Conservation (phyloP, 2,113 vertebrate species). For the Triplophysa siluroides region DNA sequence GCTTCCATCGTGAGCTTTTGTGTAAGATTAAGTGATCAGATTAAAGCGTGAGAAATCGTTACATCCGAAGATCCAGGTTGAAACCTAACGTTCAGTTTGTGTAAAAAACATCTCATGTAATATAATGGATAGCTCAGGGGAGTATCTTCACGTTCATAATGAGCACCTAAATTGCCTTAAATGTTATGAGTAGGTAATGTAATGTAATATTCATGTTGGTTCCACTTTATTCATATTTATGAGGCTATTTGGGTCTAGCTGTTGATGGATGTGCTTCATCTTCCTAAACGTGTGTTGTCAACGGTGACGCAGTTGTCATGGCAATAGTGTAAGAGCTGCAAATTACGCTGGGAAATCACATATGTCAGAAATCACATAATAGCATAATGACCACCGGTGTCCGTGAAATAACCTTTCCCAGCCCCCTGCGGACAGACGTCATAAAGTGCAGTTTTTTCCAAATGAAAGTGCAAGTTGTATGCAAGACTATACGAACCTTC, state of each 20-base stretch:
- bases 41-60: constrained; percentile 28
- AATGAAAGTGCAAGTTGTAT: constrained; percentile 1
- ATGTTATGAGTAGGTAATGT: constrained; percentile 35
- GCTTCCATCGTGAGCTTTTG: constrained; percentile 18
- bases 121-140: neutral
- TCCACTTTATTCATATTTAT: constrained; percentile 19
- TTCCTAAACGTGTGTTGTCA: constrained; percentile 25
- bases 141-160: constrained; percentile 10
- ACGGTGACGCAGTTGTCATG: constrained; percentile 40
- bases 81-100: neutral
- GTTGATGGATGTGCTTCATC: constrained; percentile 16
- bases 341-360: constrained; percentile 27
- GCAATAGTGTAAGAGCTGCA: constrained; percentile 14
- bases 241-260: neutral
- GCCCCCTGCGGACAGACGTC: constrained; percentile 13
- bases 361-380: constrained; percentile 26
- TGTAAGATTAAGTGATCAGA: constrained; percentile 10
- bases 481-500: neutral
- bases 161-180: constrained; percentile 18
- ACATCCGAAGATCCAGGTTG: neutral
- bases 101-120: neutral
- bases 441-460: neutral
- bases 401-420: neutral
- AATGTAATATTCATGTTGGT: constrained; percentile 41
- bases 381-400: neutral